phyloP scores from a whole-genome alignment of 2,888 invertebrate genomes.

The Cephus runcator region DNA sequence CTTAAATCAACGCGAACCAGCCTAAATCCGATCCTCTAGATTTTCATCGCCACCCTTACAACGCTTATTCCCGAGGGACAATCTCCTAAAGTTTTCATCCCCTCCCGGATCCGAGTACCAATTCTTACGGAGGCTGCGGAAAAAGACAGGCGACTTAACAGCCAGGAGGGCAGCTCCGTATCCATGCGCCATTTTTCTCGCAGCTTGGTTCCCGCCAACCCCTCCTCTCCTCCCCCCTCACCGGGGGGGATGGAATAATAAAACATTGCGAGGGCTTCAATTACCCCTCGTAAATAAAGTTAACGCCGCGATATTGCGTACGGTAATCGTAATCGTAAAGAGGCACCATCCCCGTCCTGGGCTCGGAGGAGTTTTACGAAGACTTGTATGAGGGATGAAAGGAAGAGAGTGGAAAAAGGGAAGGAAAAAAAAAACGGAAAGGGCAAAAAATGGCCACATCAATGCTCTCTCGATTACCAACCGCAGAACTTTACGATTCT shows the following conservation, averaged over 20 bases:
- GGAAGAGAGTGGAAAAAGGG: neutral
- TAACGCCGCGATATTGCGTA: neutral
- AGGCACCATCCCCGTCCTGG: neutral
- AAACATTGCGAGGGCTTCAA: neutral
- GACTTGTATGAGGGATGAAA: neutral
- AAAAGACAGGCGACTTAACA: neutral
- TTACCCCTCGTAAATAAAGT: slow-evolving; percentile 6
- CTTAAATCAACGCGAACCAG: neutral
- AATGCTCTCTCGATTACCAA: neutral
- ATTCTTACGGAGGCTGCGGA: neutral
- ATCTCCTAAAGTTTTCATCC: neutral
- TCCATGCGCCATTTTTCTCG: neutral
- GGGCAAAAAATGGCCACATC: neutral
- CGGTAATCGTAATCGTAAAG: neutral
- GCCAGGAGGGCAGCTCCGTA: neutral
- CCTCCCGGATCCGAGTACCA: neutral
- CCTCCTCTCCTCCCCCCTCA: neutral
- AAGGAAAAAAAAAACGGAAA: neutral
- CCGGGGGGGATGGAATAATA: neutral
- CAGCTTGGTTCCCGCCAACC: neutral
- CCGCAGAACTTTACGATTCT: neutral
- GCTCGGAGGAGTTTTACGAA: neutral
- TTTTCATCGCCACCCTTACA: neutral
- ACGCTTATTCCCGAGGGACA: neutral
- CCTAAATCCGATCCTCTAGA: neutral